A percentile compares a stretch with the other conserved stretches of the same genome.
Conservation (phyloP, 2,888 invertebrate genomes). For the Dascillus cervinus region DNA sequence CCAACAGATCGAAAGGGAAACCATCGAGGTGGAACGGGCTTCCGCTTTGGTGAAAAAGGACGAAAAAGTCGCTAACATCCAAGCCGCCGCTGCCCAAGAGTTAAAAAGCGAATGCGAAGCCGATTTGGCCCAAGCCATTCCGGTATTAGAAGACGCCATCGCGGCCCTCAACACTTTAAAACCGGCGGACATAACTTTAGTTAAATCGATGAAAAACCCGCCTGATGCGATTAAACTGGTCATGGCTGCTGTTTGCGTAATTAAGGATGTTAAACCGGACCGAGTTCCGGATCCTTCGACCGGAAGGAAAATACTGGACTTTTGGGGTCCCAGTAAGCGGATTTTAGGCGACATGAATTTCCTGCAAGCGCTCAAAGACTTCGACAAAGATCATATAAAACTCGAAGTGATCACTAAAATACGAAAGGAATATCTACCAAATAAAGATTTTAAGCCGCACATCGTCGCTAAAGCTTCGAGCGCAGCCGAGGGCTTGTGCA, state of each 20-base stretch:
- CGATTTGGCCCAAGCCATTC: constrained; percentile 81
- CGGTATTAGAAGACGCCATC: constrained; percentile 68
- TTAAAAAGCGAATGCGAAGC: constrained; percentile 87
- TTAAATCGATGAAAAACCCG: constrained; percentile 85
- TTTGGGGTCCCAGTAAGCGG: constrained; percentile 79
- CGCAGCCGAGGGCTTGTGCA: constrained; percentile 88
- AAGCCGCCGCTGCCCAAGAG: constrained; percentile 76
- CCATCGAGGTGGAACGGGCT: constrained; percentile 68
- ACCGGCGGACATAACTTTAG: constrained; percentile 75
- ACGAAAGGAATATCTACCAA: constrained; percentile 64
- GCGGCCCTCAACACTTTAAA: constrained; percentile 77
- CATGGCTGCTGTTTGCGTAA: constrained; percentile 87
- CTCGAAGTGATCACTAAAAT: constrained; percentile 64
- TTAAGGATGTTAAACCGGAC: constrained; percentile 72
- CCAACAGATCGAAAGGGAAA: constrained; percentile 67
- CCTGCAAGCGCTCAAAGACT: constrained; percentile 64
- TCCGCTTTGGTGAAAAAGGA: constrained; percentile 75
- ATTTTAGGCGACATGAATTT: constrained; percentile 76
- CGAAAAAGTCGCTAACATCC: constrained; percentile 79
- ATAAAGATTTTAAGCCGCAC: constrained; percentile 72
- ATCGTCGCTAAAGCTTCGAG: constrained; percentile 83
- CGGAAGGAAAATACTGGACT: constrained; percentile 66
- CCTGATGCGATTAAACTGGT: constrained; percentile 75
- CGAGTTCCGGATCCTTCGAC: constrained; percentile 64
- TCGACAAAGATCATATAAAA: constrained; percentile 80